These are phyloP conservation scores for Percopsis omiscomaycus DNA, from an alignment of 2,797 vertebrate species.

Conservation along the genomic window DNA sequence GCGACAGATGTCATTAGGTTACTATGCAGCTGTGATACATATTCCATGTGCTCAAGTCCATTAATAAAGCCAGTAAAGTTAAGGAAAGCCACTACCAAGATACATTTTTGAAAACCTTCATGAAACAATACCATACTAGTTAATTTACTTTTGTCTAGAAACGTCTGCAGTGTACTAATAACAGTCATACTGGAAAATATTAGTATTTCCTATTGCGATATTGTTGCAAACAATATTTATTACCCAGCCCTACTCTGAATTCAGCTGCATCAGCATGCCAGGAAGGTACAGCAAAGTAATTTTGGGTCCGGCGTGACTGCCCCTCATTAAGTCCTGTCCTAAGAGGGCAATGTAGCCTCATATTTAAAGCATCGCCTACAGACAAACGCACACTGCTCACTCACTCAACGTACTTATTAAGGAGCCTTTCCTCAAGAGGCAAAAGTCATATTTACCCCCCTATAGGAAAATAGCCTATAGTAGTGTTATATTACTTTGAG, in stretches of 20 bases:
- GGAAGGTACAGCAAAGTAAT: conserved; percentile 53
- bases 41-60: too few relatives aligned
- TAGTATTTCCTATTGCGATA: conserved; percentile 21
- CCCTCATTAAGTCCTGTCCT: conserved; percentile 46
- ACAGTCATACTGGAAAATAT: too few relatives aligned
- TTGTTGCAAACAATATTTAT: too few relatives aligned
- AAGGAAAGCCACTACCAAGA: too few relatives aligned
- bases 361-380: conserved; percentile 71
- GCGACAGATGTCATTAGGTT: too few relatives aligned
- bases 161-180: too few relatives aligned
- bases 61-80: too few relatives aligned
- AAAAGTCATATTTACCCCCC: conserved; percentile 68
- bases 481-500: conserved; percentile 63
- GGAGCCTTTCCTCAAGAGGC: conserved; percentile 42
- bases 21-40: too few relatives aligned
- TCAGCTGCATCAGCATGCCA: conserved; percentile 60
- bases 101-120: too few relatives aligned
- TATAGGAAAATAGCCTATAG: conserved; percentile 64
- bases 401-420: conserved; percentile 57
- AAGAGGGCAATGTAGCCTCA: conserved; percentile 37
- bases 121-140: too few relatives aligned
- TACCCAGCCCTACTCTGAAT: conserved; percentile 35
- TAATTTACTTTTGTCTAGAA: too few relatives aligned
- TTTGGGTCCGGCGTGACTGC: conserved; percentile 50
- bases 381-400: conserved; percentile 53